Base-by-base conservation (phyloP, 2,113 vertebrate species). In the Nasalis larvatus region DNA sequence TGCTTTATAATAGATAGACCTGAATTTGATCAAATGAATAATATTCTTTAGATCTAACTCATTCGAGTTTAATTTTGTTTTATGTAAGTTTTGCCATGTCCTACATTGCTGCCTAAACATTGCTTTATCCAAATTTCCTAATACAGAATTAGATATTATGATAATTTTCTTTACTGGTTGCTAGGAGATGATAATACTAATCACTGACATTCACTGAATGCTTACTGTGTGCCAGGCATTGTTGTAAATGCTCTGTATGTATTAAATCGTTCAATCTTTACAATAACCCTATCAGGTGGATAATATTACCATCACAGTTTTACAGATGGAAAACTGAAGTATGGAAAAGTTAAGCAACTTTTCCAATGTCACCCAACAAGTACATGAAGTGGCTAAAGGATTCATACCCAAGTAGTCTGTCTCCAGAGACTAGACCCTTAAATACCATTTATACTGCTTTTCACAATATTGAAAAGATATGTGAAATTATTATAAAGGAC, bases 311-410 rank as follows among this genome's bases (percentile, higher is more conserved):
- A 85, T 49, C 17, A 87, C 21, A 35, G 73, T 87, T 96, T 91
- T 95, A 89, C 25, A 91, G 49, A 86, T 14, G 30, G 89, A 91
- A 95, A 96, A 97, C 52, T 95, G 89, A 97, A 54, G 56, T 91
- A 89, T 5, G 90, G 42, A 96, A 95, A 96, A 78, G 60, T 89
- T 92, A 76, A 81, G 68, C 68, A 88, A 89, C 42, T 86, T 97
- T 88, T 30, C 82, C 47, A 96, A 45, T 18, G 73, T 96, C 96
- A 98, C 85, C 95, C 89, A 78, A 45, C 52, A 93, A 60, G 32
- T 84, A 91, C 92, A 52, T 69, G 18, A 20, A 93, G 68, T 83
- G 83, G 35, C 18, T 94, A 78, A 78, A 27, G 84, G 40, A 68
- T 71, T 92, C 49, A 87, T 69, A 71, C 18, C 47, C 32, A 89